Evolutionary conservation across 2,888 invertebrate species (phyloP), one percentile per base, ranked within the genome.

Genomic region (Helleia helle): DNA sequence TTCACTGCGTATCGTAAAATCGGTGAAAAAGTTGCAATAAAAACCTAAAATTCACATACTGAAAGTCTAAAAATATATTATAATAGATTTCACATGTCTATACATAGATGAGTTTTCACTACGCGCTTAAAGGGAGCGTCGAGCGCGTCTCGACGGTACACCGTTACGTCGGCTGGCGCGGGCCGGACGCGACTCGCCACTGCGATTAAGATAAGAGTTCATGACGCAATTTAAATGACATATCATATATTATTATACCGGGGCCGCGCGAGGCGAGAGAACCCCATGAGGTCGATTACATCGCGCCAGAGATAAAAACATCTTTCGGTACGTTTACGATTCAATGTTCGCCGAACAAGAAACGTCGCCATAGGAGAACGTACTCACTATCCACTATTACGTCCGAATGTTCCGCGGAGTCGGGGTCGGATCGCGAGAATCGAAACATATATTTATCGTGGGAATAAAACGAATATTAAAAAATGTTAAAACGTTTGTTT

Each of bases 61-160:
- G 80, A 80, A 80, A 77, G 65, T 81, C 80, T 80, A 79, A 81
- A 81, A 81, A 80, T 81, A 83, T 80, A 81, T 79, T 77, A 79
- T 80, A 79, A 76, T 77, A 80, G 77, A 80, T 80, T 79, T 79
- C 71, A 75, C 80, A 81, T 71, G 81, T 83, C 83, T 80, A 81
- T 81, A 81, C 80, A 80, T 76, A 77, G 69, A 77, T 77, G 77
- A 75, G 80, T 71, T 71, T 72, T 72, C 75, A 74, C 71, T 70
- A 71, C 72, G 70, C 72, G 74, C 68, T 61, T 57, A 61, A 54
- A 63, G 65, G 65, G 70, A 62, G 71, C 70, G 63, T 64, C 65
- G 65, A 61, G 65, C 67, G 72, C 65, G 65, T 17, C 29, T 11
- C 29, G 28, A 8, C 28, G 29, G n/a, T n/a, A n/a, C n/a, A n/a